Percentiles rank a stretch among this genome's conserved stretches.
Evolutionary conservation across 2,797 vertebrate genomes (phyloP).

Genomic region (Hippoglossus hippoglossus): DNA sequence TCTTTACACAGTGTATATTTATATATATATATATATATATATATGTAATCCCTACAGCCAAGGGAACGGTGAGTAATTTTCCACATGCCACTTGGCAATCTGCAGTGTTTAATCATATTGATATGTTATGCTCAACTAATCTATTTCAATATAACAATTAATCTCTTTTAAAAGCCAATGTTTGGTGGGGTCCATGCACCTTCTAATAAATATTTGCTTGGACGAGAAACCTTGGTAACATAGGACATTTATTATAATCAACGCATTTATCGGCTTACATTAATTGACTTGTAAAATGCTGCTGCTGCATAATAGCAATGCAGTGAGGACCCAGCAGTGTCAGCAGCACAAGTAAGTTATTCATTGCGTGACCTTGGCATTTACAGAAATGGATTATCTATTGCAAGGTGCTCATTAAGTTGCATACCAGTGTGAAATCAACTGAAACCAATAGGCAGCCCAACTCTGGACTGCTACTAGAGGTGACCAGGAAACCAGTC

Average conservation of each 20-base stretch:
- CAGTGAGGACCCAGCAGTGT: neutral
- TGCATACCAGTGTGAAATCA: neutral
- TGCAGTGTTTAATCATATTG: neutral
- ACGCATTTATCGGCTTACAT: neutral
- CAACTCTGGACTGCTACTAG: neutral
- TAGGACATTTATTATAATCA: neutral
- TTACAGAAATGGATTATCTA: conserved; percentile 30
- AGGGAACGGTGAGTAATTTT: neutral
- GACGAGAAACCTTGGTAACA: neutral
- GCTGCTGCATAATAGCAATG: neutral
- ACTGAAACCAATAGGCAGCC: neutral
- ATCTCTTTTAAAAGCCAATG: neutral
- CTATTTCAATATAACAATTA: too few species aligned
- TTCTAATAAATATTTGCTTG: neutral
- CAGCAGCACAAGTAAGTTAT: neutral
- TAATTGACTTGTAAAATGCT: too few species aligned
- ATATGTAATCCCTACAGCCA: neutral
- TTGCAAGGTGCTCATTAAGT: neutral
- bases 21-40: too few species aligned
- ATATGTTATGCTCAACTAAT: too few species aligned
- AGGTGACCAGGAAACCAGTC: neutral
- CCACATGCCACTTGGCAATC: neutral
- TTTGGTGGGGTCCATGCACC: too few species aligned
- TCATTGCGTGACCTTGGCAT: conserved; percentile 9
- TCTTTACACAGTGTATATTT: too few species aligned